phyloP scores from a whole-genome alignment of 2,888 invertebrate species.

The Agrotis exclamationis region DNA sequence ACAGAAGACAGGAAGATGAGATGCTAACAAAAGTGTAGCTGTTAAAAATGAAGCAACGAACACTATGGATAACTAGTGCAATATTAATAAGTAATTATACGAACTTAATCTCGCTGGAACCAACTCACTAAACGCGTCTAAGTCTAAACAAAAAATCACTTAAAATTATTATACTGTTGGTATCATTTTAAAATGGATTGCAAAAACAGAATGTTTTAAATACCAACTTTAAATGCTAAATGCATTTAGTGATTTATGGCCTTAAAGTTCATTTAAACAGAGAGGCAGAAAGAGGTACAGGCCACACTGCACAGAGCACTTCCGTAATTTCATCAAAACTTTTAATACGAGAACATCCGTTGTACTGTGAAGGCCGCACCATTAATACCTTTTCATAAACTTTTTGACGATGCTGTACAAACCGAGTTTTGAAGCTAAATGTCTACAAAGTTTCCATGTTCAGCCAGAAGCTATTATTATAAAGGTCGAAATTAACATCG shows the following conservation, averaged over 20 bases:
- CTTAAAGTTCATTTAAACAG: conserved; percentile 24
- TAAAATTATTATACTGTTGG: background rate
- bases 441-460: conserved; percentile 52
- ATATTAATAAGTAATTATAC: too few relatives aligned
- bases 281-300: conserved; percentile 2
- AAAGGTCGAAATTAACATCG: conserved; percentile 49
- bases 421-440: conserved; percentile 40
- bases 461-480: conserved; percentile 38
- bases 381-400: conserved; percentile 58
- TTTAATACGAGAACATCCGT: conserved; percentile 55
- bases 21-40: background rate
- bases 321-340: conserved; percentile 59
- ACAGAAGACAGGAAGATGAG: background rate
- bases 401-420: conserved; percentile 49
- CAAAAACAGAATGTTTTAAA: background rate
- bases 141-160: background rate
- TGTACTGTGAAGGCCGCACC: conserved; percentile 49
- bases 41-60: too few relatives aligned
- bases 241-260: conserved; percentile 6
- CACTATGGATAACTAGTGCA: too few relatives aligned
- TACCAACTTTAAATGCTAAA: background rate
- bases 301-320: conserved; percentile 15
- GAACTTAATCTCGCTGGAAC: too few relatives aligned
- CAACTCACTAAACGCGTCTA: too few relatives aligned
- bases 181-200: background rate